phyloP scores from a whole-genome alignment of 2,888 invertebrate genomes.

The Chydorus sphaericus region DNA sequence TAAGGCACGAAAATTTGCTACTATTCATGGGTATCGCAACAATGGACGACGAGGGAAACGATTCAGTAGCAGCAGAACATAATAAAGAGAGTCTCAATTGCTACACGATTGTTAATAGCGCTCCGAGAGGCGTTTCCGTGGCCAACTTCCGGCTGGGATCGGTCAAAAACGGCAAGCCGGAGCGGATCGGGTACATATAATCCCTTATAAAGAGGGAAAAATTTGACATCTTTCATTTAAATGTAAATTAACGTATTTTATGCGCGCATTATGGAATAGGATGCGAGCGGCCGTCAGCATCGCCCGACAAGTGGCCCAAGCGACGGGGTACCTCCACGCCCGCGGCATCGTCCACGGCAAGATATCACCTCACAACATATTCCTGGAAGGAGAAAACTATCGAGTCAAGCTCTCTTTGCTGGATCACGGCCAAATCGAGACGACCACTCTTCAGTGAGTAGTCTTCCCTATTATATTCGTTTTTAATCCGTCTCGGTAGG shows the following conservation, averaged over 20 bases:
- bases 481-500: constrained; percentile 21
- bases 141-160: constrained; percentile 4
- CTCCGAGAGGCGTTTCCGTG: constrained; percentile 11
- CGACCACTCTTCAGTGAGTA: background rate
- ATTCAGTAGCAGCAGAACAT: too few species aligned
- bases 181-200: constrained; percentile 5
- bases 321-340: constrained; percentile 34
- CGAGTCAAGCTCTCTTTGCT: constrained; percentile 31
- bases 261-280: too few species aligned
- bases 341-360: constrained; percentile 31
- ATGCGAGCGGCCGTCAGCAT: constrained; percentile 12
- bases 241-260: too few species aligned
- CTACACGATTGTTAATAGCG: constrained; percentile 11
- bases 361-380: constrained; percentile 31
- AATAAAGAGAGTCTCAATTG: too few species aligned
- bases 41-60: constrained; percentile 19
- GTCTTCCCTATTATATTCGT: constrained; percentile 2
- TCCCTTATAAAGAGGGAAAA: too few species aligned
- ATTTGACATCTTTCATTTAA: too few species aligned
- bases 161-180: constrained; percentile 5
- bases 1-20: constrained; percentile 30
- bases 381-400: constrained; percentile 26
- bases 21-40: constrained; percentile 31
- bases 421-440: constrained; percentile 25
- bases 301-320: constrained; percentile 21